Evolutionary conservation across 2,797 vertebrate genomes (phyloP), one percentile per base, ranked within the genome.

Genomic region (Lutjanus argentimaculatus): DNA sequence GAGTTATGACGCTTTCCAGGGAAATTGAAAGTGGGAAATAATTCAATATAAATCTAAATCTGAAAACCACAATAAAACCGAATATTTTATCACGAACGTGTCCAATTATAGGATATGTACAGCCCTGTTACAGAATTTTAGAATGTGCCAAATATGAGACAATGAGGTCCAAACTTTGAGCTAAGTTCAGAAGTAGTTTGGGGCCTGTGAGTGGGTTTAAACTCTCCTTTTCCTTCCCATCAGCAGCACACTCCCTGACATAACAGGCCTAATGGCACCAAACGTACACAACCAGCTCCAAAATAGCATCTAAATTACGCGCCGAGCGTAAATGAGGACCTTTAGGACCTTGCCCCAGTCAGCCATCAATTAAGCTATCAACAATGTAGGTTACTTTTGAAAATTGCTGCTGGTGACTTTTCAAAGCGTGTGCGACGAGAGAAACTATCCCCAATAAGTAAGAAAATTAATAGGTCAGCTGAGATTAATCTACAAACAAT

Each of bases 281-380:
- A 70, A 74, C 68, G 70, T 79, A 75, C 82, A 88, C 86, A 86
- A 75, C 43, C 52, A 77, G 67, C 84, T 80, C 65, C 65, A 86
- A 90, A 91, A 88, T 82, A 90, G 75, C 76, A 61, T 77, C 84
- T 80, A 87, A 87, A 91, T 93, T 89, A 90, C 76, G 84, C 86
- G 82, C 61, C 30, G 84, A 73, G 79, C 79, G 87, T 66, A 89
- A 92, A 91, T 85, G 79, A 52, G 84, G 87, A 91, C 85, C 87
- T 91, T 74, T 77, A 80, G 77, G 86, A 85, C 83, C 75, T 68
- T 79, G 58, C 55, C 76, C 85, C 77, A 82, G 75, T 84, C 88
- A 90, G 88, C 65, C 77, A 85, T 88, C 86, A 87, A 88, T 89
- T 90, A 90, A 82, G 75, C 77, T 85, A 83, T 83, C 82, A 88